Evolutionary conservation across 2,113 vertebrate genomes (phyloP).

Genomic region (Rana temporaria): DNA sequence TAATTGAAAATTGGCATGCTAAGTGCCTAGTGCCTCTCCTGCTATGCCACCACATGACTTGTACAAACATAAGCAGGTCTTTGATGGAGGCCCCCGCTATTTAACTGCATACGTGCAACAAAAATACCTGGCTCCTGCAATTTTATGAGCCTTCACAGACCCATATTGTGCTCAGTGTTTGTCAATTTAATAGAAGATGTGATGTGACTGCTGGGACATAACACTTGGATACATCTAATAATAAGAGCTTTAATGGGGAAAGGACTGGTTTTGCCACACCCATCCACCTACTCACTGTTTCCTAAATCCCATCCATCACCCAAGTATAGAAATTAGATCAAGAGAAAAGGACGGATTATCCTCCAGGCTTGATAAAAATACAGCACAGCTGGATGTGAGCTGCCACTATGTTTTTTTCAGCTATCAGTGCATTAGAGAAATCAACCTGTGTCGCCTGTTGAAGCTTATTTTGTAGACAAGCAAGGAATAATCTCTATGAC

Average conservation of each 20-base stretch:
- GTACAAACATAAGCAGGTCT: background rate
- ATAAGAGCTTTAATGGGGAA: constrained; percentile 21
- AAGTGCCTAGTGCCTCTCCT: background rate
- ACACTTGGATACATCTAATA: constrained; percentile 11
- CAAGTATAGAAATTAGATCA: constrained; percentile 49
- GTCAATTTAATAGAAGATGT: background rate
- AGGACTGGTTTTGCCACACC: constrained; percentile 8
- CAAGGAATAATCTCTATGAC: background rate
- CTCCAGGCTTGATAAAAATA: constrained; percentile 27
- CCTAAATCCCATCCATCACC: constrained; percentile 47
- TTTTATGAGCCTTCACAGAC: background rate
- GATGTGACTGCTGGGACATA: background rate
- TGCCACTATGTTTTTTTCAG: background rate
- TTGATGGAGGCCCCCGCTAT: constrained; percentile 39
- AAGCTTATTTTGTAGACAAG: constrained; percentile 29
- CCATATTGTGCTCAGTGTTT: background rate
- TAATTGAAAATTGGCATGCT: constrained; percentile 39
- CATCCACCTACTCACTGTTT: constrained; percentile 28
- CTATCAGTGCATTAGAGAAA: constrained; percentile 21
- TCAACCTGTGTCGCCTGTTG: constrained; percentile 7
- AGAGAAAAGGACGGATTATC: constrained; percentile 43
- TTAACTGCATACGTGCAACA: constrained; percentile 5
- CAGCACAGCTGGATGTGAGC: constrained; percentile 42
- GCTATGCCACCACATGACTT: background rate
- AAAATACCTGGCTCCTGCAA: constrained; percentile 1